Base-by-base conservation (phyloP, 2,888 invertebrate genomes). In the Alcis repandata region DNA sequence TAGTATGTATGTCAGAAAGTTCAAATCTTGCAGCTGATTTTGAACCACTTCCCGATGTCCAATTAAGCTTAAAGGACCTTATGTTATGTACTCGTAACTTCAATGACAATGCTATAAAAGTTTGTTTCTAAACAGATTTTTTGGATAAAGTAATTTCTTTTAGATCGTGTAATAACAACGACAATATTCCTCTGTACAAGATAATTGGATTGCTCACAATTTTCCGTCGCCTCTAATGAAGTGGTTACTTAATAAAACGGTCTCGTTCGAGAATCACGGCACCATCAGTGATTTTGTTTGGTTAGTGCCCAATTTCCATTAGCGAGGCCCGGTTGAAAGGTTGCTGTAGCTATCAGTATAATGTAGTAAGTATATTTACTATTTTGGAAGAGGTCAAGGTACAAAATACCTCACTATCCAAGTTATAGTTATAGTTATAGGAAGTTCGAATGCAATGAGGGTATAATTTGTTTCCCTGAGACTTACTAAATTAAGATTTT, bases 241-340 rank as follows among this genome's bases (percentile, higher is more conserved):
- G 27, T 46, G 40, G 40, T n/a, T 13, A 46, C 27, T 32, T 32
- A 48, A 48, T 48, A 15, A 32, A 48, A 48, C 22, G 36, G 2
- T 22, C 22, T 20, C 15, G 15, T 48, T 9, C 27, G 32, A 27
- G 48, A 45, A 46, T 46, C 46, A 22, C 46, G 11, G 27, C 46
- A 45, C 45, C 45, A 46, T 9, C 27, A 27, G 32, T 45, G 32
- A 33, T n/a, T 33, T 33, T 7, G 22, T 41, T 27, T 43, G 13
- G 41, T 19, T n/a, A 41, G 41, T 9, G 53, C 19, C 20, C 45
- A 45, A 32, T 56, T 19, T 33, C 54, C 36, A 57, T 57, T 57
- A 46, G 43, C 17, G 4, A 27, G 32, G 15, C 48, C 9, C 32
- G 33, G 49, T 49, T 49, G 33, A 33, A 49, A 49, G 49, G 33